These are phyloP conservation scores for Cactoblastis cactorum DNA, from an alignment of 2,888 invertebrate genomes.

Conservation along the genomic window DNA sequence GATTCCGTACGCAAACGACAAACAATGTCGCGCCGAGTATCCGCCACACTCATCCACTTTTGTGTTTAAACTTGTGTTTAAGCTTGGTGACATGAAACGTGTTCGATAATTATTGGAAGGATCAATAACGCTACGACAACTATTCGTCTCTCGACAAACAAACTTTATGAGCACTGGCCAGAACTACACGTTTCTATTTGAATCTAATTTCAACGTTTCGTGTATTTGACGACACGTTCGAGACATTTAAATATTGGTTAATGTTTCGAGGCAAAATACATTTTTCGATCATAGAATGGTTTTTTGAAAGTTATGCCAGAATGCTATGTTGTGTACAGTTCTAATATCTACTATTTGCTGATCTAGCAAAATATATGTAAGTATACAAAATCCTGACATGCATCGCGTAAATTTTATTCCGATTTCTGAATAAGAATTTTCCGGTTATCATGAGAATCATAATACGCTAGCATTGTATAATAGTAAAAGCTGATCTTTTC, in stretches of 20 bases:
- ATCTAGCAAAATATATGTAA: too few species aligned
- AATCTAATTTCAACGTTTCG: constrained; percentile 63
- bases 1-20: constrained; percentile 71
- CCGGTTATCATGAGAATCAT: too few species aligned
- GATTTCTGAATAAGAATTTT: too few species aligned
- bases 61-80: constrained; percentile 67
- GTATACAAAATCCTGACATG: too few species aligned
- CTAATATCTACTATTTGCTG: too few species aligned
- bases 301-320: constrained; percentile 1
- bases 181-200: constrained; percentile 70
- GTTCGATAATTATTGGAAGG: constrained; percentile 79
- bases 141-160: constrained; percentile 68
- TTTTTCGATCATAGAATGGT: constrained; percentile 14
- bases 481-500: too few species aligned
- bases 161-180: constrained; percentile 62
- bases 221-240: constrained; percentile 54
- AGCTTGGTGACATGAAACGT: constrained; percentile 77
- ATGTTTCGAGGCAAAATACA: constrained; percentile 21
- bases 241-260: constrained; percentile 27
- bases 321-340: neutral
- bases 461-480: too few species aligned
- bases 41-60: constrained; percentile 65
- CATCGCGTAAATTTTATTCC: too few species aligned
- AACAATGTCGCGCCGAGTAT: constrained; percentile 57
- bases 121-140: constrained; percentile 73